Percentiles rank a stretch among this genome's conserved stretches.
phyloP scores from a whole-genome alignment of 2,113 vertebrate genomes.

The Gasterosteus aculeatus region DNA sequence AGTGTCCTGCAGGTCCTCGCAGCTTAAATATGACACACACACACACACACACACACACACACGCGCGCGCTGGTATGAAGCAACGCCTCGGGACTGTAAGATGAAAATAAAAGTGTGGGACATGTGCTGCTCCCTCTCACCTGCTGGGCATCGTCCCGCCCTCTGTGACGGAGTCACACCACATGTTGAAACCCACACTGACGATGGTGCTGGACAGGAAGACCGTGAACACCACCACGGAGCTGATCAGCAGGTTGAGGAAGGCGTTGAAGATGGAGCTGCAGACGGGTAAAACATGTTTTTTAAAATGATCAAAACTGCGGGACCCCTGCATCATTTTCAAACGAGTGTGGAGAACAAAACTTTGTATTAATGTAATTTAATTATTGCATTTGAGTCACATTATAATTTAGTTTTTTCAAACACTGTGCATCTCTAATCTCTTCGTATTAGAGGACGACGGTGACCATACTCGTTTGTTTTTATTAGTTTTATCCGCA shows the following conservation, averaged over 20 bases:
- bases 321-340: neutral
- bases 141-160: conserved; percentile 87
- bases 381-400: neutral
- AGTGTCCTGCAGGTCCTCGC: conserved; percentile 91
- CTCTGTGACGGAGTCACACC: conserved; percentile 93
- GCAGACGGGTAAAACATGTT: conserved; percentile 42
- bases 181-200: conserved; percentile 94
- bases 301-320: neutral
- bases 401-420: neutral
- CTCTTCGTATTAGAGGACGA: conserved; percentile 35
- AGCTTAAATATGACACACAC: conserved; percentile 78
- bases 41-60: neutral
- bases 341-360: neutral
- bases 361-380: neutral
- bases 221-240: conserved; percentile 87
- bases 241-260: conserved; percentile 91
- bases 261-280: conserved; percentile 93
- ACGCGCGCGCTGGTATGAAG: neutral
- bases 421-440: conserved; percentile 18
- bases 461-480: conserved; percentile 25
- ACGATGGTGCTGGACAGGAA: conserved; percentile 95
- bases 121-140: conserved; percentile 67
- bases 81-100: neutral
- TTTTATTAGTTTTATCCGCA: neutral
- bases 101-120: neutral